These are phyloP conservation scores for Strix aluco DNA, from an alignment of 2,113 vertebrate genomes.

Conservation along the genomic window DNA sequence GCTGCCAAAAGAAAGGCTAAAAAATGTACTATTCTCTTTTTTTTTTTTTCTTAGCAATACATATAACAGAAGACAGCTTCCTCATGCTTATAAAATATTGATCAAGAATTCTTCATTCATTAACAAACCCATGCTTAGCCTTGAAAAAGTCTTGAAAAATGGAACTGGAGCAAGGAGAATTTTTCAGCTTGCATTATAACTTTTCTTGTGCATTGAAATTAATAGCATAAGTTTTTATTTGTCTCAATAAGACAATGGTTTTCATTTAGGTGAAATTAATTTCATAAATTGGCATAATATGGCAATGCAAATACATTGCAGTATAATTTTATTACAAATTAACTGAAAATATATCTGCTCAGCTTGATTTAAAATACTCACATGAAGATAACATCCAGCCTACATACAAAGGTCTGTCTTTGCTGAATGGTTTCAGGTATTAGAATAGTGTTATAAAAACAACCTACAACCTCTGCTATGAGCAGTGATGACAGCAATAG, in stretches of 20 bases:
- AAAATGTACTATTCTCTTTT: background rate
- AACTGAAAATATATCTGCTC: slow-evolving; percentile 34
- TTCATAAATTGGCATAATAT: slow-evolving; percentile 30
- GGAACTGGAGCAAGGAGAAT: background rate
- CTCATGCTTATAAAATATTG: background rate
- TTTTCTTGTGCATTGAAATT: background rate
- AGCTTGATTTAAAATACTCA: slow-evolving; percentile 14
- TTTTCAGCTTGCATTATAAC: background rate
- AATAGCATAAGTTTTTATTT: background rate
- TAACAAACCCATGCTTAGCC: background rate
- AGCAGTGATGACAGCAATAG: background rate
- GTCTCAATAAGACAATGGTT: background rate
- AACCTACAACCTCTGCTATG: background rate
- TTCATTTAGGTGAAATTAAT: background rate
- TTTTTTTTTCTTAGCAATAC: background rate
- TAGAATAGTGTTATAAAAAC: background rate
- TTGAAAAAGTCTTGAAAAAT: background rate
- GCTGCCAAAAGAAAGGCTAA: background rate
- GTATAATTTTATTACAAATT: slow-evolving; percentile 45
- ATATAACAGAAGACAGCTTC: background rate
- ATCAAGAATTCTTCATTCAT: background rate
- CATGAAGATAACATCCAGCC: background rate
- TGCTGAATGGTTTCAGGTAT: background rate
- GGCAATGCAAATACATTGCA: slow-evolving; percentile 42
- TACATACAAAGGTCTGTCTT: background rate